Evolutionary conservation across 2,797 vertebrate genomes (phyloP).

Genomic region (Syncerus caffer): DNA sequence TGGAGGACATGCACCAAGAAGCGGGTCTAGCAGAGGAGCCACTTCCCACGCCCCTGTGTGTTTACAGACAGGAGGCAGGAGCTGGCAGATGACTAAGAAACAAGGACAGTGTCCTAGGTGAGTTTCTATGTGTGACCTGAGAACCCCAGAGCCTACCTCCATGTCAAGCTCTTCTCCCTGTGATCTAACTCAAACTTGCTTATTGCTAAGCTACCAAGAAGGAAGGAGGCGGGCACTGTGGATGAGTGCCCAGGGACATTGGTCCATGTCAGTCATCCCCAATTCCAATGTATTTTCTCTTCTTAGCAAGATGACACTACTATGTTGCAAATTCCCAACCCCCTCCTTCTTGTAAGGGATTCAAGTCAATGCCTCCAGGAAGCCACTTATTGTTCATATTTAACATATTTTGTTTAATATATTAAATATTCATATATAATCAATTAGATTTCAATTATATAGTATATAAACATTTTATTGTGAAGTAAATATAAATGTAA

Average conservation of each 20-base stretch:
- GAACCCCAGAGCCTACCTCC: background rate
- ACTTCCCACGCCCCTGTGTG: background rate
- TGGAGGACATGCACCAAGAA: background rate
- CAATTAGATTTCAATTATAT: background rate
- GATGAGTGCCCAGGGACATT: background rate
- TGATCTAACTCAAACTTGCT: background rate
- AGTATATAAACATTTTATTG: background rate
- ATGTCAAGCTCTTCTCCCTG: background rate
- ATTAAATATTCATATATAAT: background rate
- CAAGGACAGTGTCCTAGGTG: background rate
- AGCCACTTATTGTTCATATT: background rate
- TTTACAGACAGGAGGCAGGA: background rate
- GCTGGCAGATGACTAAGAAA: background rate
- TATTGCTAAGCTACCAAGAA: background rate
- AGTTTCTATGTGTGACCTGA: background rate
- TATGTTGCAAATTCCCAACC: background rate
- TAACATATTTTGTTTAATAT: background rate
- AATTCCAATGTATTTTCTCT: background rate
- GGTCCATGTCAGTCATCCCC: background rate
- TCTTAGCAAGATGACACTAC: background rate
- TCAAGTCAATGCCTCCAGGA: background rate
- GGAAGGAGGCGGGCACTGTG: background rate
- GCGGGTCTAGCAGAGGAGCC: background rate
- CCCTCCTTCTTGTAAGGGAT: background rate
- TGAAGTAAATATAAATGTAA: background rate